phyloP scores from a whole-genome alignment of 2,888 invertebrate species.

The Brenthis daphne region DNA sequence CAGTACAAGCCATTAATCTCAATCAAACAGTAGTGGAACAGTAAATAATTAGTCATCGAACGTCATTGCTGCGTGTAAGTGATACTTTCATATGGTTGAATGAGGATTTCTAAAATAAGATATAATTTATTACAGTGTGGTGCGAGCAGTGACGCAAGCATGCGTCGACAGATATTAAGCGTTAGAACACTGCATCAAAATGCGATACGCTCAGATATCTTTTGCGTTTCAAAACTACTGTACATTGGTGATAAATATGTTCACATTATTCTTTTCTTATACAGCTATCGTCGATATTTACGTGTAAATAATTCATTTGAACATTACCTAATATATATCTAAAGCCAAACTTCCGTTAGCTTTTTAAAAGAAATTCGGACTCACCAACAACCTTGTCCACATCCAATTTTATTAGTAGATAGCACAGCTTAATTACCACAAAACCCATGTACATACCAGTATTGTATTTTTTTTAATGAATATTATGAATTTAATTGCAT shows the following conservation, averaged over 20 bases:
- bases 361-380: too few species aligned
- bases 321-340: background rate
- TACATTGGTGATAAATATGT: slow-evolving; percentile 61
- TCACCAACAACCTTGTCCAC: too few species aligned
- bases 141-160: slow-evolving; percentile 75
- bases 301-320: background rate
- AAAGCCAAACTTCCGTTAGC: background rate
- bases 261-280: slow-evolving; percentile 55
- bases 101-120: slow-evolving; percentile 79
- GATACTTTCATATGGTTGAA: slow-evolving; percentile 65
- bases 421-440: background rate
- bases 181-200: slow-evolving; percentile 69
- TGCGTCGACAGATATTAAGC: slow-evolving; percentile 79
- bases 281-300: background rate
- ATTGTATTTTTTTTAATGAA: slow-evolving; percentile 30
- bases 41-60: slow-evolving; percentile 58
- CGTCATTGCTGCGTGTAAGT: slow-evolving; percentile 64
- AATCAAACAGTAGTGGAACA: slow-evolving; percentile 47
- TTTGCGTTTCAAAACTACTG: slow-evolving; percentile 56
- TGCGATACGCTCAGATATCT: slow-evolving; percentile 55
- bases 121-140: slow-evolving; percentile 75
- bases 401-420: too few species aligned
- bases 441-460: background rate
- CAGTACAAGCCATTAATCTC: slow-evolving; percentile 48
- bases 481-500: slow-evolving; percentile 67